Evolutionary conservation across 2,113 vertebrate genomes (phyloP), one percentile per base, ranked within the genome.

Genomic region (Prietella phreatophila): DNA sequence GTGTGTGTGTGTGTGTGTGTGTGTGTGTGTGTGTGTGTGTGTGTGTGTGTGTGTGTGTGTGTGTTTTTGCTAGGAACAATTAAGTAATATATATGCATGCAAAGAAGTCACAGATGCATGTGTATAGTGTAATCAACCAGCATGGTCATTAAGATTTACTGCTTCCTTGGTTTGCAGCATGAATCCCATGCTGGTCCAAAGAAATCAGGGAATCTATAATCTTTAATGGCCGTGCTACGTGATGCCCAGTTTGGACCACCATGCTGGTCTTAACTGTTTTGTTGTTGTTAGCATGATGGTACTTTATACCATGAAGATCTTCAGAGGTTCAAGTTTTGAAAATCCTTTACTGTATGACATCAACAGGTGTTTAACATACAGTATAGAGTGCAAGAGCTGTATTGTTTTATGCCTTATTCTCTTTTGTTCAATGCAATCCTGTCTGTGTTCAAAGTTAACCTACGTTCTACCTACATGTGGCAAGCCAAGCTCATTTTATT

Each of bases 221-320:
- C 27, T 5, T n/a, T 53, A 79, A n/a, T 80, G 39, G 75, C 4
- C 25, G 0, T 50, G 42, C n/a, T 78, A 27, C 11, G 15, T n/a
- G 25, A 53, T 78, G 78, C 50, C 78, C 15, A 33, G n/a, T 71
- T 33, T 78, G 56, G 19, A 50, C 69, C 33, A 56, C 27, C 22
- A 20, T 56, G 27, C 25, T 55, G 50, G n/a, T 19, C 14, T 80
- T 53, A 15, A 27, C 25, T 50, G 11, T 53, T 76, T 33, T 39
- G 9, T 22, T 10, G 0, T 50, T 78, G 25, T 42, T 39, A 22
- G 20, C 20, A n/a, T 71, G 30, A n/a, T 55, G 75, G 42, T 67
- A 78, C 85, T 58, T 65, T 81, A 81, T 71, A 69, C 78, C 30
- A 39, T 53, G 25, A 79, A 33, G 56, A 63, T 58, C 55, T 60